A percentile compares a stretch with the other conserved stretches of the same genome.
These are phyloP conservation scores for Lochmaea capreae DNA, from an alignment of 2,888 invertebrate genomes.

Conservation along the genomic window DNA sequence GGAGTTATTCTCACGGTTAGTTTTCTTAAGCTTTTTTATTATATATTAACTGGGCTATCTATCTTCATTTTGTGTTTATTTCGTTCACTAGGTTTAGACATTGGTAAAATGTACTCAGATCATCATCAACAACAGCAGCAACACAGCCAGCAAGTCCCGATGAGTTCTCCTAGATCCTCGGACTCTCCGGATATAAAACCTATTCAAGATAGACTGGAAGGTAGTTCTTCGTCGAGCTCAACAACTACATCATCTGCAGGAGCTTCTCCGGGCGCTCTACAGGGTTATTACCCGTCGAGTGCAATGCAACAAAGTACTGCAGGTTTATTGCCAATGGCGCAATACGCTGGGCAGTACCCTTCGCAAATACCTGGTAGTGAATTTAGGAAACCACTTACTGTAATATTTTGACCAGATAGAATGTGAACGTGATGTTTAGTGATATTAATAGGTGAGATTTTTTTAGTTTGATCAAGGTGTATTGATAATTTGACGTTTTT, in stretches of 20 bases:
- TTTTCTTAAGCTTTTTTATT: not conserved
- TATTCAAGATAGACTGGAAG: slow-evolving; percentile 65
- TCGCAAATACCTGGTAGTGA: slow-evolving; percentile 73
- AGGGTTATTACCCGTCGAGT: slow-evolving; percentile 71
- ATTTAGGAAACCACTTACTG: slow-evolving; percentile 80
- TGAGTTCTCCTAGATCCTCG: slow-evolving; percentile 65
- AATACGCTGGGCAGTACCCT: slow-evolving; percentile 71
- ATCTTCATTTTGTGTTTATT: not conserved
- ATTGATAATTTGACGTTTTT: not conserved
- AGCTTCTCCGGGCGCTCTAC: slow-evolving; percentile 70
- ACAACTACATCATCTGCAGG: slow-evolving; percentile 74
- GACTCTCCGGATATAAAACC: slow-evolving; percentile 66
- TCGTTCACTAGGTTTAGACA: slow-evolving; percentile 66
- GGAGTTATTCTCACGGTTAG: slow-evolving; percentile 59
- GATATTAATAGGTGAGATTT: slow-evolving; percentile 46
- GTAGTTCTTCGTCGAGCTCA: slow-evolving; percentile 69
- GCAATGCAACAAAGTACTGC: slow-evolving; percentile 65
- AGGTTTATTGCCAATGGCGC: slow-evolving; percentile 74
- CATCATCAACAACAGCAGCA: slow-evolving; percentile 45
- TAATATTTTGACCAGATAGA: slow-evolving; percentile 84
- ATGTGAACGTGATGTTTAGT: slow-evolving; percentile 56
- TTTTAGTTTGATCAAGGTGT: slow-evolving; percentile 16
- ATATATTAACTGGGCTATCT: not conserved
- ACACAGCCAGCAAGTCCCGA: slow-evolving; percentile 42
- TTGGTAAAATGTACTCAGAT: slow-evolving; percentile 73